Percentiles rank a stretch among this genome's conserved stretches.
Conservation (phyloP, 2,113 vertebrate genomes). For the Oenanthe melanoleuca region DNA sequence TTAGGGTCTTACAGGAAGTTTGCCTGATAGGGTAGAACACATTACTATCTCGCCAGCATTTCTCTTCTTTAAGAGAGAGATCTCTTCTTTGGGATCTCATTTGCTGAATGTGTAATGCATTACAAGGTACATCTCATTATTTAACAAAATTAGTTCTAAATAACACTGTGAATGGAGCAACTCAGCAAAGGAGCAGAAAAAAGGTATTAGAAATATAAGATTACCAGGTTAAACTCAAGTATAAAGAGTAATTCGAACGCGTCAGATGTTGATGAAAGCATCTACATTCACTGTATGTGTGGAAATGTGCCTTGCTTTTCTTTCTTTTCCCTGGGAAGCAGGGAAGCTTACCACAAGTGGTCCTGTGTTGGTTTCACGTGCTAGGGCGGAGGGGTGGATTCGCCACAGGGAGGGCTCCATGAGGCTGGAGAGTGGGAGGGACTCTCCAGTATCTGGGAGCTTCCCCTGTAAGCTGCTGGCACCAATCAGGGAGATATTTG, state of each 20-base stretch:
- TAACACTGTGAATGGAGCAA: not conserved
- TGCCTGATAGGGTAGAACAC: not conserved
- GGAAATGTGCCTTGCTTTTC: not conserved
- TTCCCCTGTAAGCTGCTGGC: too few species aligned
- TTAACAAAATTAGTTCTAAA: not conserved
- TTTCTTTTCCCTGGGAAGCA: not conserved
- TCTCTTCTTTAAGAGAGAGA: not conserved
- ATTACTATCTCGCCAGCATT: not conserved
- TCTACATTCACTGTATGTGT: not conserved
- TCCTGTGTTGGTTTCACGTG: not conserved
- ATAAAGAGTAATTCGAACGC: not conserved
- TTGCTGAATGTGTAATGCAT: not conserved
- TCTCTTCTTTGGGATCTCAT: not conserved
- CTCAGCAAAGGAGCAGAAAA: not conserved
- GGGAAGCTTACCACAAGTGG: not conserved
- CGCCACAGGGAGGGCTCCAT: too few species aligned
- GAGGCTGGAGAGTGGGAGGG: too few species aligned
- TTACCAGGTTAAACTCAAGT: not conserved
- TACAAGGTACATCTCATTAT: not conserved
- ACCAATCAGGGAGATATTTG: too few species aligned
- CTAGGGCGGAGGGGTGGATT: too few species aligned
- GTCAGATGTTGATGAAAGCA: not conserved
- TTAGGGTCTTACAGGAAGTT: not conserved
- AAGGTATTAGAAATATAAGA: not conserved
- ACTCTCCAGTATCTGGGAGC: too few species aligned